Base-by-base conservation (phyloP, 2,113 vertebrate species). In the Grus americana region DNA sequence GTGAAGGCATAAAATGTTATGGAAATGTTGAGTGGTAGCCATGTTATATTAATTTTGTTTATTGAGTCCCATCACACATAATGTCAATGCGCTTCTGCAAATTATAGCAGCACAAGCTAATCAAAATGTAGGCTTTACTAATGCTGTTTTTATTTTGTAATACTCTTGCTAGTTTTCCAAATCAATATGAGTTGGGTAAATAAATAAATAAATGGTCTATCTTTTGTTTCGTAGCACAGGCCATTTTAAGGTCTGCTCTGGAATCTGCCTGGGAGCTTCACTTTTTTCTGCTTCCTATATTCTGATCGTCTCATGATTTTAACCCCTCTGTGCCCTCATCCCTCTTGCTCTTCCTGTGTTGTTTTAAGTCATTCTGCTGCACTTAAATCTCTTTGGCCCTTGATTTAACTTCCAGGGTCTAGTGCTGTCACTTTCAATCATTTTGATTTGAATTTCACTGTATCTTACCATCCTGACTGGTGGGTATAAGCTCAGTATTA, bases 11-110 rank as follows among this genome's bases (percentile, higher is more conserved):
- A 83, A 96, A 96, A 93, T 3, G 2, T 90, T 95, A 88, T 66
- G 50, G 94, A 89, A 95, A 91, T 93, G 73, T 67, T 95, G 85
- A 90, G 67, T 86, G 67, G 72, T 80, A 92, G 71, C 88, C 75
- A 80, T 88, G 88, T 92, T 92, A 67, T 62, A 90, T 96, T 96
- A 90, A 86, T 93, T 96, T 88, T 93, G 75, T 90, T 96, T 93
- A 91, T 92, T 73, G 96, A 96, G 65, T 92, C 57, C 42, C 88
- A 94, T 96, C 93, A 95, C 90, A 54, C 82, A 81, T 93, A 95
- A 94, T 96, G 92, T 96, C 95, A 96, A 36, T 92, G 90, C 11
- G 0, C 88, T 93, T 93, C 79, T 88, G 47, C 75, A 94, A 92
- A 95, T 92, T 86, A 88, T 38, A 75, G 88, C 76, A 88, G 68